Evolutionary conservation across 2,797 vertebrate species (phyloP), one percentile per base, ranked within the genome.

Genomic region (Poeciliopsis gracilis): DNA sequence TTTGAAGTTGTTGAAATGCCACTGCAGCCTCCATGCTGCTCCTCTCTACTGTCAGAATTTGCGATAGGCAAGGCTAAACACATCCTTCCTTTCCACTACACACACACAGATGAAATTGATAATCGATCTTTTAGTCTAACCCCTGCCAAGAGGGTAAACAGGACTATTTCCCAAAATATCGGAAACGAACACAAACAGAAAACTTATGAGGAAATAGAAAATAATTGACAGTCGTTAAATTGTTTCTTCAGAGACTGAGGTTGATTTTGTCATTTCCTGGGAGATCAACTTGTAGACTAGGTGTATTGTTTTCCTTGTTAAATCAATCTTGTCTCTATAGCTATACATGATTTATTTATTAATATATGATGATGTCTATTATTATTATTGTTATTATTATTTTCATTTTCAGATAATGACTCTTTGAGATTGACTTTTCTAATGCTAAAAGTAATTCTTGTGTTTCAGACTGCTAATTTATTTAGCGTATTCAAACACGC

Each of bases 71-170:
- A 45, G 23, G 73, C 76, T 79, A 78, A 89, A 86, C 89, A 61
- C 87, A 87, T 76, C 83, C 87, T 84, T 91, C 78, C 86, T 85
- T 87, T 84, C 75, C 55, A n/a, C 78, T 61, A 51, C 83, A 82
- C 76, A 76, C 80, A 45, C 77, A 61, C 73, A 82, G 83, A 88
- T 90, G 77, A 84, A 89, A 84, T 73, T 88, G 84, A 86, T 87
- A 80, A 91, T 91, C 73, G n/a, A 84, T 89, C 80, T 72, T 72
- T 79, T 86, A 81, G 77, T 86, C 86, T 77, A 75, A 84, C 77
- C 86, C 61, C 79, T 13, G 12, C 66, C 47, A 84, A 59, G 80
- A 82, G 87, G 81, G 63, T 72, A 78, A 86, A 88, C 80, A 72
- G 75, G 33, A 55, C 16, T 63, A 76, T 84, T 89, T 87, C 87